Evolutionary conservation across 1,140 invertebrate genomes (phyloP), one percentile per base, ranked within the genome.

Genomic region (Nasonia vitripennis): DNA sequence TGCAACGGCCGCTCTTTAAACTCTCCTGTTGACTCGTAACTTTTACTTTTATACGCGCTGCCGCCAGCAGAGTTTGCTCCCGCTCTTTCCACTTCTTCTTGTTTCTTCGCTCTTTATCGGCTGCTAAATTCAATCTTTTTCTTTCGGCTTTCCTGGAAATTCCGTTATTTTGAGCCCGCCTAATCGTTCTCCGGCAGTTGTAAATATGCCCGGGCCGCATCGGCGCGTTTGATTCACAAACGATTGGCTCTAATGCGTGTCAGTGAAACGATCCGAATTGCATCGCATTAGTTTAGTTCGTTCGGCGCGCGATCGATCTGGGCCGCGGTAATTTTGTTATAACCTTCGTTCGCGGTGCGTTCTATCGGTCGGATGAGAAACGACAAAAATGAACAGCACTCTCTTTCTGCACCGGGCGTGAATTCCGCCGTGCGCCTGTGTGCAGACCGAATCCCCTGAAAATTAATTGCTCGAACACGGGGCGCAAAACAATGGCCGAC

Each of bases 11-110:
- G 77, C 87, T 67, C 78, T 81, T 81, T 77, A 70, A 75, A 86
- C 41, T 62, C 71, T 81, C 71, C 55, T 37, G 77, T 74, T 79
- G 78, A 81, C 77, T 73, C 78, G 84, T 80, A 86, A 86, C 84
- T 78, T 83, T 83, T 77, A 68, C 71, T 83, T 83, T 83, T 83
- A 83, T 77, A 68, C 74, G 17, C 20, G 73, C 70, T 73, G 68
- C 20, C 12, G 70, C 70, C 9, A 5, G 51, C 51, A 55, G 51
- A 55, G 51, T 55, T 31, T 27, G 9, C 68, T 70, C 41, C 9
- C n/a, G 6, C 55, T 31, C 45, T 14, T 67, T 79, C 0, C 5
- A 34, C 51, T 67, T 67, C 7, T n/a, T 79, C 14, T 51, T 27
- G 34, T 80, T 68, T 80, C 78, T 45, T 12, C n/a, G 41, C 51